phyloP scores from a whole-genome alignment of 2,888 invertebrate species.

The Morinoia aosen region DNA sequence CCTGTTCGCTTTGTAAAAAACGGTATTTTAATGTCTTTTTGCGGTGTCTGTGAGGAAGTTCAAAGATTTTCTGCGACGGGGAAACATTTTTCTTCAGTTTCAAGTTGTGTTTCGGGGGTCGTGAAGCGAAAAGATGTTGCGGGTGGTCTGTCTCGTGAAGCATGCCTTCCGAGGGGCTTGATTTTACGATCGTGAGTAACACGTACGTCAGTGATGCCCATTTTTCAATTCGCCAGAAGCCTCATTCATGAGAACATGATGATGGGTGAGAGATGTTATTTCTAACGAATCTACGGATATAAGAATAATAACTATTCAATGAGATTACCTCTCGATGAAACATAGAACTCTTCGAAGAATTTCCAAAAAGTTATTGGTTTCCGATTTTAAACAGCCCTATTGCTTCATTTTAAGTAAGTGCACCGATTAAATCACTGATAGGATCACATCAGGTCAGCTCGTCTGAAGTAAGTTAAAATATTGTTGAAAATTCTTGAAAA shows the following conservation, averaged over 20 bases:
- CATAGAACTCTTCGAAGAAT: neutral
- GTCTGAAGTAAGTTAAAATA: neutral
- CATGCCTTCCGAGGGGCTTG: neutral
- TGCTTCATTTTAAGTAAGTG: neutral
- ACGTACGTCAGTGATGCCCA: neutral
- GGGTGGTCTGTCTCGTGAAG: slow-evolving; percentile 9
- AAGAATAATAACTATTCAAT: neutral
- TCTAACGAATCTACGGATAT: neutral
- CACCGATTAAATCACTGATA: neutral
- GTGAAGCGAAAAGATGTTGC: slow-evolving; percentile 15
- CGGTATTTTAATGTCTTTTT: neutral
- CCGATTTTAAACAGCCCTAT: neutral
- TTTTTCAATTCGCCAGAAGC: neutral
- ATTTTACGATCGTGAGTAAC: neutral
- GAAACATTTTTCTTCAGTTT: slow-evolving; percentile 21
- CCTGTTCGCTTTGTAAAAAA: neutral
- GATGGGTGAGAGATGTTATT: neutral
- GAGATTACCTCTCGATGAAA: neutral
- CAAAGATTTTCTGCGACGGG: slow-evolving; percentile 23
- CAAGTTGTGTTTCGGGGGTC: slow-evolving; percentile 23
- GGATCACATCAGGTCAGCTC: neutral
- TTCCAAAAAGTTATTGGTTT: neutral
- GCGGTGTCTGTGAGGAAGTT: neutral
- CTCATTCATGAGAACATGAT: neutral
- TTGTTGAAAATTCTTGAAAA: neutral